phyloP scores from a whole-genome alignment of 2,888 invertebrate genomes.

The Microchrysa polita region DNA sequence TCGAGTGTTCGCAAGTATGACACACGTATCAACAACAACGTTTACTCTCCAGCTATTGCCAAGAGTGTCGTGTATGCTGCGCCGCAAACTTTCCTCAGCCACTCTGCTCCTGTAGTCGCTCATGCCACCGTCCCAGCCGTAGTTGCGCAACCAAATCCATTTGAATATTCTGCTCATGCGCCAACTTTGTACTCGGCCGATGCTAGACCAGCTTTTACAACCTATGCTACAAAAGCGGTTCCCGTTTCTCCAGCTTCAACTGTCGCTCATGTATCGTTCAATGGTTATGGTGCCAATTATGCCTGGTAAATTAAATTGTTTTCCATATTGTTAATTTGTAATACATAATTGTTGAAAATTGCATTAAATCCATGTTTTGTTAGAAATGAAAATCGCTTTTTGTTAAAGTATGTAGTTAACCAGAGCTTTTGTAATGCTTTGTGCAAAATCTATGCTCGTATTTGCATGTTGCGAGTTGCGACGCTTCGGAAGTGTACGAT shows the following conservation, averaged over 20 bases:
- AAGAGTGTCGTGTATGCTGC: slow-evolving; percentile 55
- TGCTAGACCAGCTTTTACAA: slow-evolving; percentile 42
- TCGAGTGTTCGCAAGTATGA: slow-evolving; percentile 71
- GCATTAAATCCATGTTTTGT: too few relatives aligned
- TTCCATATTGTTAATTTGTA: too few relatives aligned
- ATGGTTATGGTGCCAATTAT: slow-evolving; percentile 41
- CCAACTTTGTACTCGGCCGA: slow-evolving; percentile 49
- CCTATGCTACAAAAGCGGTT: slow-evolving; percentile 40
- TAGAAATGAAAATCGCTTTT: too few relatives aligned
- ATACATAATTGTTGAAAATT: too few relatives aligned
- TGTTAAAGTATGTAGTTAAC: too few relatives aligned
- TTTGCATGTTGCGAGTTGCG: too few relatives aligned
- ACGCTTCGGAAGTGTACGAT: too few relatives aligned
- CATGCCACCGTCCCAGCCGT: slow-evolving; percentile 49
- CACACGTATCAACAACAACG: slow-evolving; percentile 69
- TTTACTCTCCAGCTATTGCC: slow-evolving; percentile 64
- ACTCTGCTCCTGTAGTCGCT: slow-evolving; percentile 27
- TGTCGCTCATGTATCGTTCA: slow-evolving; percentile 42
- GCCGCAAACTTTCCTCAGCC: slow-evolving; percentile 46
- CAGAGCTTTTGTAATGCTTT: too few relatives aligned
- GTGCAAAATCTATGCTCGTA: too few relatives aligned
- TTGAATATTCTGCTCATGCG: slow-evolving; percentile 45
- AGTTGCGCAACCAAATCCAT: slow-evolving; percentile 10
- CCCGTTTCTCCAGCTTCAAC: slow-evolving; percentile 37
- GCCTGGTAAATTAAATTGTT: slow-evolving; percentile 35